phyloP scores from a whole-genome alignment of 2,113 vertebrate genomes.

The Suricata suricatta region DNA sequence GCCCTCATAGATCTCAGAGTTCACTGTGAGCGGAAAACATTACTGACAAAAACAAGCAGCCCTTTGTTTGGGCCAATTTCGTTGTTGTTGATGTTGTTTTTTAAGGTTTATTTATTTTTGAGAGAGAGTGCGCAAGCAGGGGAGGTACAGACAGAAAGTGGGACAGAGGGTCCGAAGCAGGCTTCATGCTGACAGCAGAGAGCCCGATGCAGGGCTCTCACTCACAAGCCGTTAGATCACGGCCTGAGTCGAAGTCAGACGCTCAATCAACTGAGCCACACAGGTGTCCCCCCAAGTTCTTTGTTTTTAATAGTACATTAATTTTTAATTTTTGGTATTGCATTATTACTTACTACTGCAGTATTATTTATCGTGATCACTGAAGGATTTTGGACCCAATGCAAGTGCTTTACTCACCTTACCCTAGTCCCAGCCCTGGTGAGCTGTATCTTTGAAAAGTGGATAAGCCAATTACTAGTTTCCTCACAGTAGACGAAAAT shows the following conservation, averaged over 20 bases:
- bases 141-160: too few relatives aligned
- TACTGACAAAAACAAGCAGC: neutral
- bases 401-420: neutral
- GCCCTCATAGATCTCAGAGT: neutral
- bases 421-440: neutral
- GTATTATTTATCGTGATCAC: neutral
- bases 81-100: neutral
- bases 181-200: too few relatives aligned
- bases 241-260: too few relatives aligned
- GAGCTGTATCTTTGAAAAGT: neutral
- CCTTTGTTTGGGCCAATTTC: neutral
- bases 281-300: too few relatives aligned
- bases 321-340: neutral
- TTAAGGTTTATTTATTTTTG: too few relatives aligned
- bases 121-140: too few relatives aligned
- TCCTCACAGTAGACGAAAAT: neutral
- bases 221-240: too few relatives aligned
- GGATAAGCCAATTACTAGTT: neutral
- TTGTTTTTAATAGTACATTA: neutral
- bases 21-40: neutral
- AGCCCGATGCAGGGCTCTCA: too few relatives aligned
- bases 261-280: too few relatives aligned
- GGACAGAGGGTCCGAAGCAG: too few relatives aligned
- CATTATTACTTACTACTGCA: neutral
- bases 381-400: neutral